Percentiles rank a stretch among this genome's conserved stretches.
Conservation (phyloP, 1,140 invertebrate genomes). For the Aphelinus atriplicis region DNA sequence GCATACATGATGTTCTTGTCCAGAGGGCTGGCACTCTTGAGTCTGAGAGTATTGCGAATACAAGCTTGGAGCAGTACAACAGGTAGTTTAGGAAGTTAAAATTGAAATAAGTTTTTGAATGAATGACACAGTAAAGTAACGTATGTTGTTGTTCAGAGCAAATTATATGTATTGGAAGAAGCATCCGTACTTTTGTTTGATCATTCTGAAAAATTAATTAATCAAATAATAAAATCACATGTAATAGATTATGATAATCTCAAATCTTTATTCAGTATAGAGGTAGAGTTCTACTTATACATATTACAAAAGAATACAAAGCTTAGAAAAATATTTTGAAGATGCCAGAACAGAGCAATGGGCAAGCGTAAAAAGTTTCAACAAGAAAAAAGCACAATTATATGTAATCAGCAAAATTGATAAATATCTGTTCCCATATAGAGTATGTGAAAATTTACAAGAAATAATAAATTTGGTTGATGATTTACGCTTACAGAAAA, state of each 20-base stretch:
- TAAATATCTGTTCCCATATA: slow-evolving; percentile 55
- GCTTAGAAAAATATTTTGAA: slow-evolving; percentile 74
- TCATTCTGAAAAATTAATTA: slow-evolving; percentile 70
- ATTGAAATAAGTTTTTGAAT: too few relatives aligned
- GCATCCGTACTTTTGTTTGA: slow-evolving; percentile 72
- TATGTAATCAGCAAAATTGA: slow-evolving; percentile 72
- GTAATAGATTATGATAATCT: slow-evolving; percentile 63
- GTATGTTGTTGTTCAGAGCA: slow-evolving; percentile 82
- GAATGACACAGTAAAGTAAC: slow-evolving; percentile 77
- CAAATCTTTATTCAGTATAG: slow-evolving; percentile 76
- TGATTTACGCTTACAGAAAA: slow-evolving; percentile 82
- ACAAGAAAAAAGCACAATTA: slow-evolving; percentile 83
- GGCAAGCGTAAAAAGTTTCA: slow-evolving; percentile 85
- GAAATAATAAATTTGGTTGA: slow-evolving; percentile 80
- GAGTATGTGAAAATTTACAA: slow-evolving; percentile 65
- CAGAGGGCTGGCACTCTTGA: slow-evolving; percentile 91
- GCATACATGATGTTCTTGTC: slow-evolving; percentile 80
- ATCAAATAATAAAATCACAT: slow-evolving; percentile 59
- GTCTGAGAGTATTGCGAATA: slow-evolving; percentile 83
- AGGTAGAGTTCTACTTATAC: slow-evolving; percentile 80
- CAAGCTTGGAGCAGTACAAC: slow-evolving; percentile 84
- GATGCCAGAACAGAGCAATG: slow-evolving; percentile 71
- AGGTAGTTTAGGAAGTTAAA: too few relatives aligned
- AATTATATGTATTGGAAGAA: slow-evolving; percentile 82
- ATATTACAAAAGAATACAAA: slow-evolving; percentile 77